These are phyloP conservation scores for Pelobates fuscus DNA, from an alignment of 2,113 vertebrate genomes.

Conservation along the genomic window DNA sequence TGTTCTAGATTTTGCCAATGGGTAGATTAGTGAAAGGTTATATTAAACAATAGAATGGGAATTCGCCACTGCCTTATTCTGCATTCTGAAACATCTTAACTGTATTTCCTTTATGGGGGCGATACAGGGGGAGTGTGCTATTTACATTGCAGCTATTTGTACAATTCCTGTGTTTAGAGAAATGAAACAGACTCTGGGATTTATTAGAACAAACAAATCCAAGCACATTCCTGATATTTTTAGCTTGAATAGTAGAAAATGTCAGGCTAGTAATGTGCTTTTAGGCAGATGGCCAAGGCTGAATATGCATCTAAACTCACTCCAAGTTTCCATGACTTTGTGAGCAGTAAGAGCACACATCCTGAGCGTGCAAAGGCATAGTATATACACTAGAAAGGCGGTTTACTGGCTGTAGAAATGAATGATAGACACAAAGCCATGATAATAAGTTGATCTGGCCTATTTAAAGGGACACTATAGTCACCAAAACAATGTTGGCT, in stretches of 20 bases:
- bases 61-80: no score
- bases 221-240: constrained; percentile 22
- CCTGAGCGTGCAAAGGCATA: background rate
- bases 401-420: background rate
- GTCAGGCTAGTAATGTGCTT: constrained; percentile 7
- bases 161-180: background rate
- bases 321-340: constrained; percentile 50
- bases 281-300: constrained; percentile 7
- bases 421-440: no score
- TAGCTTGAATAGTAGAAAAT: background rate
- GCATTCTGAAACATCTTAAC: no score
- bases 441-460: no score
- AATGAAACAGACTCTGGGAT: background rate
- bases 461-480: no score
- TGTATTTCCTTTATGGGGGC: no score
- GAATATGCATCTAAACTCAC: background rate
- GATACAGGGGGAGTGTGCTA: no score
- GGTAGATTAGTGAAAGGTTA: no score
- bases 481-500: no score
- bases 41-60: no score
- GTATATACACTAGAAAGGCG: background rate
- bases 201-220: background rate
- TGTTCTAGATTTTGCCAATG: no score
- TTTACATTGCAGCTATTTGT: no score
- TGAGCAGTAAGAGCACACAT: constrained; percentile 40